These are phyloP conservation scores for Vulpes lagopus DNA, from an alignment of 2,113 vertebrate genomes.

Conservation along the genomic window DNA sequence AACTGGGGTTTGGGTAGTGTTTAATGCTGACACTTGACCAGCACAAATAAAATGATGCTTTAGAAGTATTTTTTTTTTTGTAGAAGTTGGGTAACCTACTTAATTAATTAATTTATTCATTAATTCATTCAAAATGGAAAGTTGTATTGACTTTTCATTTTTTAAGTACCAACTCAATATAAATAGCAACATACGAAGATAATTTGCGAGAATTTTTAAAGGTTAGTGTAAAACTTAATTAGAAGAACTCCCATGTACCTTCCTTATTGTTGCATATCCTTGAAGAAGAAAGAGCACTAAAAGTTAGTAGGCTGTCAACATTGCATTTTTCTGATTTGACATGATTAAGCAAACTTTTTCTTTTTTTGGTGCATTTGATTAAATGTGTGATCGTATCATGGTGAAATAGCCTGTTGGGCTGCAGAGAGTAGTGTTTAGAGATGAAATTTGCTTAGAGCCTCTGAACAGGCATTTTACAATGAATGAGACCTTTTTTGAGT, in stretches of 20 bases:
- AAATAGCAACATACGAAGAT: slow-evolving; percentile 71
- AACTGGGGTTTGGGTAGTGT: background rate
- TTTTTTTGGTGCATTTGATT: slow-evolving; percentile 86
- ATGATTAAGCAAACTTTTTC: slow-evolving; percentile 87
- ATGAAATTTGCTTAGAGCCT: slow-evolving; percentile 89
- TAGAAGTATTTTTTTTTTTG: background rate
- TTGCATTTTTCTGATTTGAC: slow-evolving; percentile 85
- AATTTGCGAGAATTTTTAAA: slow-evolving; percentile 73
- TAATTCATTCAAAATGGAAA: slow-evolving; percentile 34
- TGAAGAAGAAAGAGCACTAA: slow-evolving; percentile 84
- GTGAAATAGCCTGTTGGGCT: slow-evolving; percentile 86
- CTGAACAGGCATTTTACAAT: slow-evolving; percentile 88
- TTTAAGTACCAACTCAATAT: slow-evolving; percentile 66
- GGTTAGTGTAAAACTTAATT: slow-evolving; percentile 83
- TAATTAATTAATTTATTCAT: background rate
- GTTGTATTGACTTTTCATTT: slow-evolving; percentile 35
- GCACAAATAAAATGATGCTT: background rate
- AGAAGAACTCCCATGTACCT: slow-evolving; percentile 83
- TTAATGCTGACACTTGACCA: background rate
- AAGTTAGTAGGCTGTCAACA: slow-evolving; percentile 85
- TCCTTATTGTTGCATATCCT: slow-evolving; percentile 82
- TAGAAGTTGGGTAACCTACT: background rate
- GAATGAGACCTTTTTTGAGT: slow-evolving; percentile 87
- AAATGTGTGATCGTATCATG: slow-evolving; percentile 88
- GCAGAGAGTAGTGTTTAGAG: slow-evolving; percentile 86